These are phyloP conservation scores for Conger conger DNA, from an alignment of 2,113 vertebrate genomes.

Conservation along the genomic window DNA sequence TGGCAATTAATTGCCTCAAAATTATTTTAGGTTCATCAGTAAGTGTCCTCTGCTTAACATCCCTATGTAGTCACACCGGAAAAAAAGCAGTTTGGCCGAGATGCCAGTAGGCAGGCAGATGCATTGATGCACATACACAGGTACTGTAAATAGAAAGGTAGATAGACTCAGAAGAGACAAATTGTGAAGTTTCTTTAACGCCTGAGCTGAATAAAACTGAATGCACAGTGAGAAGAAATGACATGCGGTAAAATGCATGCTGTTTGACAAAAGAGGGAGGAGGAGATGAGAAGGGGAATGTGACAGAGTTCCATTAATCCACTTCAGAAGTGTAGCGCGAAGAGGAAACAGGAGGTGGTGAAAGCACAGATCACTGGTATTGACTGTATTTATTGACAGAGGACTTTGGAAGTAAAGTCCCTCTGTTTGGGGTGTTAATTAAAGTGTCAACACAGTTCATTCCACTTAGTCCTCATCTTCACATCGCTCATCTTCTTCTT, in stretches of 20 bases:
- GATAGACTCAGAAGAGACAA: conserved; percentile 3
- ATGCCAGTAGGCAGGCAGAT: neutral
- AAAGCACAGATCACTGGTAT: conserved; percentile 71
- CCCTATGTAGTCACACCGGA: neutral
- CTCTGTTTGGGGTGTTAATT: conserved; percentile 74
- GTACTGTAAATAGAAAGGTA: neutral
- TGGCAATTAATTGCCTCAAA: neutral
- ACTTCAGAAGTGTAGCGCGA: conserved; percentile 28
- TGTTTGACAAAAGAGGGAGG: conserved; percentile 13
- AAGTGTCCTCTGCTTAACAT: neutral
- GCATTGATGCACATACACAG: neutral
- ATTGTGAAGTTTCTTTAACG: conserved; percentile 48
- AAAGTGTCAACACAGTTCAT: conserved; percentile 75
- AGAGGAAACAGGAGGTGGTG: conserved; percentile 55
- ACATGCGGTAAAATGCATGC: conserved; percentile 10
- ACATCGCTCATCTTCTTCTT: conserved; percentile 63
- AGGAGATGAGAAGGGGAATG: conserved; percentile 35
- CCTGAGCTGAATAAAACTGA: neutral
- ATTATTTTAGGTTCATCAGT: neutral
- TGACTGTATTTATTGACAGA: conserved; percentile 77
- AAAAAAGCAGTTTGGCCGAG: neutral
- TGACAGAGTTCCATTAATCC: conserved; percentile 43
- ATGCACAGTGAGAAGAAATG: conserved; percentile 3
- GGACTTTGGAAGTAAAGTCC: conserved; percentile 76
- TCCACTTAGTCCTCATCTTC: conserved; percentile 67